Evolutionary conservation across 2,888 invertebrate genomes (phyloP).

Genomic region (Heliconius cydno): DNA sequence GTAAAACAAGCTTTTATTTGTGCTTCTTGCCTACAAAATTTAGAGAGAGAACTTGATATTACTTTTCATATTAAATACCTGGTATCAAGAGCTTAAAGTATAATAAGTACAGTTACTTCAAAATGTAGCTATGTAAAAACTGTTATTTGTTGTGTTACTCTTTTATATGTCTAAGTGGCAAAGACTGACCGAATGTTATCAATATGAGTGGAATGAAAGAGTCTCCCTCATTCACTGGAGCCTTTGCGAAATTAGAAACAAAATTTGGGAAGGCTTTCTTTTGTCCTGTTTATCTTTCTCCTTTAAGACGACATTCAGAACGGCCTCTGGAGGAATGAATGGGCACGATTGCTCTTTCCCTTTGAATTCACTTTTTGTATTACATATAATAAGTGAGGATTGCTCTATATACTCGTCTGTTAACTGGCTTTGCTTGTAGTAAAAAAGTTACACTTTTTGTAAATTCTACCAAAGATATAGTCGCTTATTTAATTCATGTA

Average conservation of each 20-base stretch:
- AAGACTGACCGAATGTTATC: slow-evolving; percentile 7
- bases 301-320: slow-evolving; percentile 24
- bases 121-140: neutral
- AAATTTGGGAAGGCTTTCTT: slow-evolving; percentile 28
- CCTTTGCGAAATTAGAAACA: slow-evolving; percentile 26
- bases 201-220: slow-evolving; percentile 17
- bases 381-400: slow-evolving; percentile 18
- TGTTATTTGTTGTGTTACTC: neutral
- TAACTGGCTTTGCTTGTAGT: neutral
- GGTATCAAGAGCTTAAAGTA: neutral
- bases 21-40: no score
- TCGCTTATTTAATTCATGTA: no score
- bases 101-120: neutral
- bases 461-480: no score
- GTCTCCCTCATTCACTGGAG: neutral
- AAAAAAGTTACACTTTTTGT: neutral
- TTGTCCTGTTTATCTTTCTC: slow-evolving; percentile 25
- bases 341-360: slow-evolving; percentile 23
- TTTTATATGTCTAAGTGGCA: neutral
- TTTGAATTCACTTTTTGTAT: slow-evolving; percentile 26
- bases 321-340: slow-evolving; percentile 26
- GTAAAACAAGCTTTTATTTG: no score
- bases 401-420: neutral
- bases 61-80: no score
- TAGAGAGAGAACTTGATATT: no score